These are phyloP conservation scores for Melanocharis versteri DNA, from an alignment of 2,113 vertebrate genomes.

Conservation along the genomic window DNA sequence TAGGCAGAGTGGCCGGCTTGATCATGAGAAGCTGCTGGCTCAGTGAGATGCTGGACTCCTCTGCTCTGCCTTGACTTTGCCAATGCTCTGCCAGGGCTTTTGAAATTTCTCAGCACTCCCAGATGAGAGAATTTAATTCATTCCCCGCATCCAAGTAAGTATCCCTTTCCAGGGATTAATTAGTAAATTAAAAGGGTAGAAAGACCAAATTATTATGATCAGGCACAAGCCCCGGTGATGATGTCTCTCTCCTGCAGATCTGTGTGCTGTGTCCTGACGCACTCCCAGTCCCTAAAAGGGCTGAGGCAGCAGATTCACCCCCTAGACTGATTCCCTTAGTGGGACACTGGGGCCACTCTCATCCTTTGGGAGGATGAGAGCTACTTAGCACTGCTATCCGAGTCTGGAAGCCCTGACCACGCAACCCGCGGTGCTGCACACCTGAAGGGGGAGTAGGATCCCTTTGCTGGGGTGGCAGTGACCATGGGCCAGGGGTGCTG, in stretches of 20 bases:
- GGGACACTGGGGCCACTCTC: too few relatives aligned
- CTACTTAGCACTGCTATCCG: rapidly evolving
- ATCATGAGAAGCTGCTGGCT: not conserved
- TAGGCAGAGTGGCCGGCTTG: not conserved
- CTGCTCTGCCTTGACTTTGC: rapidly evolving
- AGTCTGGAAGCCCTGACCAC: not conserved
- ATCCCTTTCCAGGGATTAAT: slow-evolving; percentile 39
- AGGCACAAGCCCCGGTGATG: not conserved
- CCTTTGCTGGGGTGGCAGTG: not conserved
- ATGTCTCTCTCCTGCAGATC: not conserved
- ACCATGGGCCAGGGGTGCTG: rapidly evolving
- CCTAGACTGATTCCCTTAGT: rapidly evolving
- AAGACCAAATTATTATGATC: not conserved
- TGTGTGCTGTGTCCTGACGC: not conserved
- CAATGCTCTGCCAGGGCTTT: not conserved
- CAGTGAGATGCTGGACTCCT: not conserved
- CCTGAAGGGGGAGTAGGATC: not conserved
- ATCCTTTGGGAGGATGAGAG: not conserved
- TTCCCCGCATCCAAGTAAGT: not conserved
- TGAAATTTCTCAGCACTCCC: not conserved
- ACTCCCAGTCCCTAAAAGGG: not conserved
- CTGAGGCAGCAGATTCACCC: not conserved
- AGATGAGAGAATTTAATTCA: not conserved
- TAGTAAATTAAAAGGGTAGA: slow-evolving; percentile 18
- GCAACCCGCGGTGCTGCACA: rapidly evolving